Conservation (phyloP, 2,797 vertebrate species). For the Cottoperca gobio region DNA sequence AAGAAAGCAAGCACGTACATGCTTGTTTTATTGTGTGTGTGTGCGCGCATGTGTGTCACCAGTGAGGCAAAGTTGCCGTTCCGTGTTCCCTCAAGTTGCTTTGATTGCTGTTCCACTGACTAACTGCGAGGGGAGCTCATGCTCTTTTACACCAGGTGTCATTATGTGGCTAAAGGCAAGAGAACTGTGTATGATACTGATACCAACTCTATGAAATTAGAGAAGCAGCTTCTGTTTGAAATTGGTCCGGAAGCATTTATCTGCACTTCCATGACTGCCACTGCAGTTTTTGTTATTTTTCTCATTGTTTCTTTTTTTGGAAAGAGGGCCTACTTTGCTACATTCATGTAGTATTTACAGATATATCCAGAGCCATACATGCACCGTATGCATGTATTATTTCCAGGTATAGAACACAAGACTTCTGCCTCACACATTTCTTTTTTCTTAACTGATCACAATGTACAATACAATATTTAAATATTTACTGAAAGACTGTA, state of each 20-base stretch:
- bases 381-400: neutral
- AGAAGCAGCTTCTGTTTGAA: slow-evolving; percentile 69
- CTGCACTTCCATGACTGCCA: slow-evolving; percentile 47
- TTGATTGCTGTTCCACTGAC: slow-evolving; percentile 73
- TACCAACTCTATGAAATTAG: slow-evolving; percentile 76
- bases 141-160: slow-evolving; percentile 82
- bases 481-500: neutral
- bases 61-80: slow-evolving; percentile 75
- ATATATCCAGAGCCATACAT: neutral
- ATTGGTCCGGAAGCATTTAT: slow-evolving; percentile 63
- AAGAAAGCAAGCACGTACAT: slow-evolving; percentile 34
- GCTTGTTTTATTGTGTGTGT: slow-evolving; percentile 32
- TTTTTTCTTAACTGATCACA: slow-evolving; percentile 1
- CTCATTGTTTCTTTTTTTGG: slow-evolving; percentile 34
- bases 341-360: neutral
- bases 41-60: slow-evolving; percentile 41
- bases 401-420: slow-evolving; percentile 12
- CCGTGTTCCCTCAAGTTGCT: slow-evolving; percentile 71
- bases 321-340: slow-evolving; percentile 13
- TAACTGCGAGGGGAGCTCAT: slow-evolving; percentile 87
- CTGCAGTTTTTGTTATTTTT: slow-evolving; percentile 53
- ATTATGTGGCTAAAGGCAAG: slow-evolving; percentile 73
- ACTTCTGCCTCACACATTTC: too few species aligned
- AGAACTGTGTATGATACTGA: slow-evolving; percentile 76
- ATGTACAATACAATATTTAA: neutral